phyloP scores from a whole-genome alignment of 2,797 vertebrate genomes.

The Urophycis tenuis region DNA sequence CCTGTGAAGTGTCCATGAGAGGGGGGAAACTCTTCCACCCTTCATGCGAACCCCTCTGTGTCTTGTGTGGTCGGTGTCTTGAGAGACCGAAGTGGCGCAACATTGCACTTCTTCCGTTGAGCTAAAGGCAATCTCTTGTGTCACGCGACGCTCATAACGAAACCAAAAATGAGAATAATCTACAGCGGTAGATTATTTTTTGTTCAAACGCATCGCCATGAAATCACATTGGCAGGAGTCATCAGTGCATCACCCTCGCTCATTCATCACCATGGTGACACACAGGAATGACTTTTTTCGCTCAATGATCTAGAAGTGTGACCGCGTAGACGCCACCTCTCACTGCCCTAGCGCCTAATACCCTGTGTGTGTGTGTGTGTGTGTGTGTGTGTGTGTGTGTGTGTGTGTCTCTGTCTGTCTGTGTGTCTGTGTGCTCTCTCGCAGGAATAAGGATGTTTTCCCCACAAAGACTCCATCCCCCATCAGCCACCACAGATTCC shows the following conservation, averaged over 20 bases:
- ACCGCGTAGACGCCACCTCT: background rate
- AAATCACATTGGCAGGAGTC: too few relatives aligned
- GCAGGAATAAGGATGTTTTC: constrained; percentile 58
- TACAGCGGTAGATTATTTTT: background rate
- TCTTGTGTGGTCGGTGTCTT: background rate
- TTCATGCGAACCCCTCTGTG: background rate
- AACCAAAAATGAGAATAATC: background rate
- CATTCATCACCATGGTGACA: background rate
- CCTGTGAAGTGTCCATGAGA: background rate
- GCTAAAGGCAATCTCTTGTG: background rate
- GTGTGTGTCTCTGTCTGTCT: background rate
- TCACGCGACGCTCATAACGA: background rate
- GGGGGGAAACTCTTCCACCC: background rate
- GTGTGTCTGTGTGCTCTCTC: constrained; percentile 18
- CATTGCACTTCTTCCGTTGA: background rate
- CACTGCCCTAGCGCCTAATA: background rate
- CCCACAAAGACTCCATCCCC: constrained; percentile 61
- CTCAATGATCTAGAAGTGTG: background rate
- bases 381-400: constrained; percentile 6
- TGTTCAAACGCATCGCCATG: too few relatives aligned
- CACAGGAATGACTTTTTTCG: background rate
- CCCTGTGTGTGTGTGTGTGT: constrained; percentile 1
- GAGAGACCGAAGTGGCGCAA: background rate
- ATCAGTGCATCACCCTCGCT: background rate
- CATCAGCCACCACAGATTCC: constrained; percentile 49